Percentiles rank a stretch among this genome's conserved stretches.
Evolutionary conservation across 64 coral and sea anemone genomes (phyloP).

Genomic region (Astreopora myriophthalma): DNA sequence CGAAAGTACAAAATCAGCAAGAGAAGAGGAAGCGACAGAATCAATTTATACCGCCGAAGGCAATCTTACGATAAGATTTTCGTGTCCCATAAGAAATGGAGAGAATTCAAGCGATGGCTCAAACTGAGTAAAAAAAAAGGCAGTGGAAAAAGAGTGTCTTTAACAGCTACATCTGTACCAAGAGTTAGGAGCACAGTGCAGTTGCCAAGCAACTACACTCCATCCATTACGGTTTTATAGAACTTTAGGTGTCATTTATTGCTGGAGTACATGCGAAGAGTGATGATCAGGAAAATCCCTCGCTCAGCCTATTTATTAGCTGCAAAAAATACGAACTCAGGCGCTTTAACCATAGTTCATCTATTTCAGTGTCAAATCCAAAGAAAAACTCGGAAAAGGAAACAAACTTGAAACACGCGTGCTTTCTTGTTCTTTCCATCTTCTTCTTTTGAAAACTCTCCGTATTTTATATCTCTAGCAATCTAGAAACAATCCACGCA

Average conservation of each 20-base stretch:
- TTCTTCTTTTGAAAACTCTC: no score
- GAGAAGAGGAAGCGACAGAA: not conserved
- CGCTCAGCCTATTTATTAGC: no score
- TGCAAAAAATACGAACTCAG: no score
- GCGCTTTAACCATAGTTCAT: no score
- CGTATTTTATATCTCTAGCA: no score
- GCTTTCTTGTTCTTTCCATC: no score
- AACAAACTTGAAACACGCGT: no score
- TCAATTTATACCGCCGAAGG: not conserved
- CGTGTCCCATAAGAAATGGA: conserved; percentile 53
- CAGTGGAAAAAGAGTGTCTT: not conserved
- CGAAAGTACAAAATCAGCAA: conserved; percentile 19
- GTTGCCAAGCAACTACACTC: not conserved
- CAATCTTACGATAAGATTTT: conserved; percentile 26
- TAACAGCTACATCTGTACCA: not conserved
- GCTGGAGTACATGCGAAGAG: no score
- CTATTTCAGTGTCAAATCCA: no score
- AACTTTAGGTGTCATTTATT: not conserved
- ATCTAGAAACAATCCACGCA: no score
- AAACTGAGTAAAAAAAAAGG: conserved; percentile 36
- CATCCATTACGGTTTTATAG: not conserved
- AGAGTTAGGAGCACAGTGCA: not conserved
- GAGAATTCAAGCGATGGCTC: conserved; percentile 44
- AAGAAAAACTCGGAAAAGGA: no score
- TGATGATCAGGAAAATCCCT: no score